phyloP scores from a whole-genome alignment of 1,140 invertebrate genomes.

The Bathynomus jamesi region DNA sequence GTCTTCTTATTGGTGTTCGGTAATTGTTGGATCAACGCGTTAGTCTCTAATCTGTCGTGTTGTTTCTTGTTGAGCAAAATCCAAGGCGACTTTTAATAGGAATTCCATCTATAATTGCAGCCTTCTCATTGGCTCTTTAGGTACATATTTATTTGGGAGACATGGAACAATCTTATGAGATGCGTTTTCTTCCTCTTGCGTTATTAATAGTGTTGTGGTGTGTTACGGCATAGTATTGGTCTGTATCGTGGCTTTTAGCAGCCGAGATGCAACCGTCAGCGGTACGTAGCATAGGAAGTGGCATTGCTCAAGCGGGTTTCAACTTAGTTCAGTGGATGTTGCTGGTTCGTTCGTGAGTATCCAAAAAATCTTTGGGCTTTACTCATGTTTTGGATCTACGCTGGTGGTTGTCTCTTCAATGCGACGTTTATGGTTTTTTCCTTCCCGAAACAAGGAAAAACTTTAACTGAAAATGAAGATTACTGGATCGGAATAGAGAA shows the following conservation, averaged over 20 bases:
- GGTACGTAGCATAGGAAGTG: neutral
- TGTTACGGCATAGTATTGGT: constrained; percentile 17
- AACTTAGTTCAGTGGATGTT: neutral
- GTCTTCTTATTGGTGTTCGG: neutral
- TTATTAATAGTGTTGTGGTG: constrained; percentile 12
- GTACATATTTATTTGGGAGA: neutral
- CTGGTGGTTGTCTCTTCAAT: neutral
- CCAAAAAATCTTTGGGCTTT: neutral
- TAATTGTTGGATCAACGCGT: constrained; percentile 7
- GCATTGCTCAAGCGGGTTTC: neutral
- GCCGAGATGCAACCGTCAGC: constrained; percentile 6
- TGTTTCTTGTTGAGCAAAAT: constrained; percentile 6
- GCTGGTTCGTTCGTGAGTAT: neutral
- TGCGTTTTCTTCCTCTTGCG: constrained; percentile 7
- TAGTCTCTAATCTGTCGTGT: constrained; percentile 6
- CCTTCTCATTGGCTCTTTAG: constrained; percentile 2
- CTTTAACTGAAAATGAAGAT: neutral
- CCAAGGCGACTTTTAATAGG: neutral
- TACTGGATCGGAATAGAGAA: neutral
- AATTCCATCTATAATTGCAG: constrained; percentile 1
- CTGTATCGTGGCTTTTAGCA: constrained; percentile 11
- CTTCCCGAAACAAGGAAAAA: neutral
- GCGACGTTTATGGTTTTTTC: neutral
- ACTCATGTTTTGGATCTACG: neutral
- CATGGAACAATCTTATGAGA: neutral